Base-by-base conservation (phyloP, 2,888 invertebrate genomes). In the Pheosia tremula region DNA sequence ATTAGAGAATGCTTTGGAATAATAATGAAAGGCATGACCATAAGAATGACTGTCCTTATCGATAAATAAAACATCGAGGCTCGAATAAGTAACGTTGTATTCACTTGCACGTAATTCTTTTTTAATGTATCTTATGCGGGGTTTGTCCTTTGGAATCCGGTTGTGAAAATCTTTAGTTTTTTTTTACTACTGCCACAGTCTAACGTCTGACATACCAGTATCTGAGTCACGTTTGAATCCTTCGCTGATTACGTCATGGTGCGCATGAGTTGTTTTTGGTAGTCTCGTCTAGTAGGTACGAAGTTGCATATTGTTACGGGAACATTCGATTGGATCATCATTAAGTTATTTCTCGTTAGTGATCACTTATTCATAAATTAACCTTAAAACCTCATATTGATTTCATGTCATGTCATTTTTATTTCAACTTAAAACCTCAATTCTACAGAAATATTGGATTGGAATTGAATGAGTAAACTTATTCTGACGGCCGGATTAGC, bases 191-290 rank as follows among this genome's bases (percentile, higher is more conserved):
- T 70, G 68, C 24, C 24, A 24, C 24, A 24, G 24, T 24, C 68
- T 68, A 71, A 72, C 67, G 76, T 76, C 77, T 80, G 66, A 66
- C 67, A 75, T 76, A 75, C 79, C 75, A 69, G 76, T 68, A 69
- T 80, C 74, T 89, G 87, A 89, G 80, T 91, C 90, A 90, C 74
- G 81, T 79, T 78, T 66, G 83, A 86, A 89, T 91, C 89, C 87
- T 88, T 87, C 62, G 61, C 67, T 67, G 71, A 78, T 90, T 85
- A 79, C 90, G 90, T 91, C 91, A 89, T 77, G 77, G 61, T 76
- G 77, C 80, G 81, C 80, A 69, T 77, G 80, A 81, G 78, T 78
- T 73, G 76, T 58, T 75, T 77, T 79, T 64, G 72, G 74, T 69
- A 57, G 62, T 58, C 43, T 58, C 56, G 45, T 56, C 56, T 65